Percentiles rank a stretch among this genome's conserved stretches.
phyloP scores from a whole-genome alignment of 2,888 invertebrate genomes.

The Lasioglossum marginatum region DNA sequence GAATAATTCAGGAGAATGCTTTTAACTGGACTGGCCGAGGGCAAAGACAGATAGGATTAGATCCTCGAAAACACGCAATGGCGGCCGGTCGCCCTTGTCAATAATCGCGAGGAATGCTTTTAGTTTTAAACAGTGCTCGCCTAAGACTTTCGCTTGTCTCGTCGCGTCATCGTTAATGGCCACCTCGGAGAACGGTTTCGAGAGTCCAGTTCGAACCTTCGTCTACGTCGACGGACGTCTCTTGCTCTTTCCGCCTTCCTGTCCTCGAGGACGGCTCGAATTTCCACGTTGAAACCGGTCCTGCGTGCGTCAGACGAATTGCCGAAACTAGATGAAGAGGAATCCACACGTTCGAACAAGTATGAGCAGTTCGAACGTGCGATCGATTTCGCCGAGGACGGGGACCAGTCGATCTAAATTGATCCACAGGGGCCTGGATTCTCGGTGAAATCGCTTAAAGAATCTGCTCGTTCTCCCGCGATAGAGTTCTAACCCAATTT shows the following conservation, averaged over 20 bases:
- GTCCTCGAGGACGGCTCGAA: conserved; percentile 20
- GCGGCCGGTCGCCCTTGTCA: conserved; percentile 71
- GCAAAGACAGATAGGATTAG: conserved; percentile 51
- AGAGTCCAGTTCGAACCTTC: conserved; percentile 49
- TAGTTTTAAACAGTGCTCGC: conserved; percentile 65
- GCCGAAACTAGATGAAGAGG: neutral
- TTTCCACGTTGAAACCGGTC: neutral
- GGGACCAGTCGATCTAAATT: conserved; percentile 26
- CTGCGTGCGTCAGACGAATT: neutral
- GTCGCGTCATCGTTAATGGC: conserved; percentile 65
- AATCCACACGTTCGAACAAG: neutral
- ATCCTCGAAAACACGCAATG: conserved; percentile 58
- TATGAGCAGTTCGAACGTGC: neutral
- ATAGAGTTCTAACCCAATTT: conserved; percentile 69
- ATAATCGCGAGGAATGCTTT: conserved; percentile 73
- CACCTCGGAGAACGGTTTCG: conserved; percentile 51
- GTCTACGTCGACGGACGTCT: conserved; percentile 53
- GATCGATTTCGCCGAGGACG: conserved; percentile 17
- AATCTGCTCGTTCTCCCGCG: conserved; percentile 41
- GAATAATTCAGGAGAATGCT: conserved; percentile 72
- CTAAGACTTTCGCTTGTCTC: conserved; percentile 46
- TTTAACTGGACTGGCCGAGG: conserved; percentile 55
- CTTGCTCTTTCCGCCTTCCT: conserved; percentile 4
- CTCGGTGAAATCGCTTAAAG: conserved; percentile 12
- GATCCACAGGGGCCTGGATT: neutral